Conservation (phyloP, 2,113 vertebrate genomes). For the Cephalopterus ornatus region DNA sequence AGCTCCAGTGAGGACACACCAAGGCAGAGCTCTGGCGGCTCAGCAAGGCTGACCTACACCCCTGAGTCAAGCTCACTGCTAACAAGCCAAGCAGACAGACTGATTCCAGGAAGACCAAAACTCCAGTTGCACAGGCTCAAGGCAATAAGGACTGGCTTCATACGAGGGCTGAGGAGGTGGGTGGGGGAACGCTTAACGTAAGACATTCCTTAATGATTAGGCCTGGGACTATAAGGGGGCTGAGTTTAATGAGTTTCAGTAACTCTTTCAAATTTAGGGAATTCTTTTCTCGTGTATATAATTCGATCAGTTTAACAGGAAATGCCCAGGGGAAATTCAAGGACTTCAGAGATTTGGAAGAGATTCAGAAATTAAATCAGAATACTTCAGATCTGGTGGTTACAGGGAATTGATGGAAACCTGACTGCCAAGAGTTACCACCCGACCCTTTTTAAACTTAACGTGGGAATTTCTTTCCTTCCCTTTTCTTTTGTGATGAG, state of each 20-base stretch:
- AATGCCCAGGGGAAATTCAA: conserved; percentile 16
- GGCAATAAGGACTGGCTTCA: neutral
- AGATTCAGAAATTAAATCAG: conserved; percentile 12
- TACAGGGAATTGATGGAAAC: neutral
- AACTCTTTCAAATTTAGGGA: conserved; percentile 4
- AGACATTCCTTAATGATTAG: conserved; percentile 58
- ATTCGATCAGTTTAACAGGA: neutral
- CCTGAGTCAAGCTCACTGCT: conserved; percentile 13
- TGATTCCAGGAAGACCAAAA: conserved; percentile 6
- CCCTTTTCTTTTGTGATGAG: neutral
- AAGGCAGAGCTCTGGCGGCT: neutral
- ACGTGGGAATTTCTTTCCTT: neutral
- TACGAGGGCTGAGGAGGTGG: conserved; percentile 4
- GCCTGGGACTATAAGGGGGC: neutral
- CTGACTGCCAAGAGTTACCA: conserved; percentile 1
- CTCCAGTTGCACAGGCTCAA: conserved; percentile 6
- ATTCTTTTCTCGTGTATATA: neutral
- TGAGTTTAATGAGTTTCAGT: conserved; percentile 29
- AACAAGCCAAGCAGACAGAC: conserved; percentile 15
- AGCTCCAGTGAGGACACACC: neutral
- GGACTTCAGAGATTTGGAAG: neutral
- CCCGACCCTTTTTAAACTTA: neutral
- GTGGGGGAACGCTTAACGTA: neutral
- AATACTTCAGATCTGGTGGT: neutral
- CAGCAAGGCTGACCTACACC: neutral